Conservation (phyloP, 2,113 vertebrate genomes). For the rat (Rattus norvegicus) region GRCr8 NC_086029.1:71162001-71162500, state of each 20-base stretch:
- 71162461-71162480: neutral
- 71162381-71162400: neutral
- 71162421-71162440: neutral
- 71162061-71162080: conserved; percentile 31
- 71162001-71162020: conserved; percentile 48
- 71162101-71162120: conserved; percentile 60
- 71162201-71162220: neutral
- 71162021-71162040: conserved; percentile 69
- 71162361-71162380: neutral
- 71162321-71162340: neutral
- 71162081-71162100: neutral
- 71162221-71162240: neutral
- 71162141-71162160: neutral
- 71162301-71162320: neutral
- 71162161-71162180: neutral
- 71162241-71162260: neutral
- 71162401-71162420: neutral
- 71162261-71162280: neutral
- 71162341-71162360: neutral
- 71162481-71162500: neutral
- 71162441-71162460: neutral
- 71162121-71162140: neutral
- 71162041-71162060: conserved; percentile 30
- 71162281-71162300: neutral
- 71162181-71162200: neutral